Conservation (phyloP, 2,888 invertebrate genomes). For the Aromia moschata region DNA sequence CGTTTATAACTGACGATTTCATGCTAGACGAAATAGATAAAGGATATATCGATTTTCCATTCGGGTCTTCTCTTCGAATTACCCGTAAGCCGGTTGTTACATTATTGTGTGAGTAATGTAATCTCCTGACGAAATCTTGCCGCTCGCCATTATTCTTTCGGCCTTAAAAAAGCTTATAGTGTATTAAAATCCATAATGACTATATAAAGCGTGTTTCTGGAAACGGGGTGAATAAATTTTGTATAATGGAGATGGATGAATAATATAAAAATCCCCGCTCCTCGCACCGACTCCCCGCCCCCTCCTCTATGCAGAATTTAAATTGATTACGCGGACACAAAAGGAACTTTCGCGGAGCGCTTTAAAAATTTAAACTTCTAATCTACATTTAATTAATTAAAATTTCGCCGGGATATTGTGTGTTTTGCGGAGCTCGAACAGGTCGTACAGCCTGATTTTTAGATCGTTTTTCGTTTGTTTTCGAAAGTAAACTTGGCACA, state of each 20-base stretch:
- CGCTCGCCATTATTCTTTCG: constrained; percentile 24
- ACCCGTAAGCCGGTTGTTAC: constrained; percentile 11
- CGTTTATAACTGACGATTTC: background rate
- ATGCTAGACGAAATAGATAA: constrained; percentile 6
- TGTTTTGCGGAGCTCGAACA: no score
- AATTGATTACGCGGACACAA: constrained; percentile 27
- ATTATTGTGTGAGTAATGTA: constrained; percentile 23
- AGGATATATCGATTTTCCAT: constrained; percentile 13
- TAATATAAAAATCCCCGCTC: constrained; percentile 41
- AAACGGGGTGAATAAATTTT: constrained; percentile 46
- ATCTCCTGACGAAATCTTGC: constrained; percentile 19
- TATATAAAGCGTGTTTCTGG: constrained; percentile 42
- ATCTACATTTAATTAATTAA: constrained; percentile 38
- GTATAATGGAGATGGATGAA: constrained; percentile 49
- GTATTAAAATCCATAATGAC: constrained; percentile 44
- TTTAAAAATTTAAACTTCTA: constrained; percentile 33
- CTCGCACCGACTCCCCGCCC: constrained; percentile 9
- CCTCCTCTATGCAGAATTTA: constrained; percentile 21
- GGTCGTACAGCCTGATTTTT: no score
- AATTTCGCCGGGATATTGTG: no score
- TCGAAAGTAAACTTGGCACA: no score
- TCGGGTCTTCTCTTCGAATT: constrained; percentile 14
- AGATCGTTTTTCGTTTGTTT: no score
- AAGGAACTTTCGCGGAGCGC: constrained; percentile 9
- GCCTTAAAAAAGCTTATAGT: constrained; percentile 30